These are phyloP conservation scores for Drosophila longiperda DNA, from an alignment of 2,888 invertebrate genomes.

Conservation along the genomic window DNA sequence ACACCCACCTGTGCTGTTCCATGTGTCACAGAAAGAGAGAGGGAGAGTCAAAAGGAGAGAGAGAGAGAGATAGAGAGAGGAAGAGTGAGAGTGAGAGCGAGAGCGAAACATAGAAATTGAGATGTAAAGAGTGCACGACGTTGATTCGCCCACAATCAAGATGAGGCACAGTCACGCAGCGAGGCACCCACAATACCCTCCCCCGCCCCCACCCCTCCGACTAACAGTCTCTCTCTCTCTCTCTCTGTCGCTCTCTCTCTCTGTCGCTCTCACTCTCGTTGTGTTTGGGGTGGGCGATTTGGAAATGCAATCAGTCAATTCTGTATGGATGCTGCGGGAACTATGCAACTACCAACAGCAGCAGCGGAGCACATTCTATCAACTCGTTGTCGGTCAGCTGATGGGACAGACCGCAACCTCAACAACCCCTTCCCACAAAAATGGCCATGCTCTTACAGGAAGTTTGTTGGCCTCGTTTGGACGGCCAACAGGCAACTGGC, in stretches of 20 bases:
- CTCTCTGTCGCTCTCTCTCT: background rate
- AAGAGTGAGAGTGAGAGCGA: conserved; percentile 6
- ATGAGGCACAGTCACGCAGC: conserved; percentile 22
- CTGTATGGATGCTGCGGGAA: conserved; percentile 2
- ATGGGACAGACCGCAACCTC: conserved; percentile 43
- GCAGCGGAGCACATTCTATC: conserved; percentile 23
- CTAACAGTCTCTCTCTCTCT: background rate
- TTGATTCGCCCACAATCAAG: conserved; percentile 62
- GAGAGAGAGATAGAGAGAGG: background rate
- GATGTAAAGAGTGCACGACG: conserved; percentile 34
- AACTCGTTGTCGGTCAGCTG: conserved; percentile 44
- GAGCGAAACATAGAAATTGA: conserved; percentile 10
- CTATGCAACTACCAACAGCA: conserved; percentile 5
- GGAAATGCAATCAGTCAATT: conserved; percentile 31
- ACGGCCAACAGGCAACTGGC: background rate
- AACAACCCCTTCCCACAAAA: conserved; percentile 2
- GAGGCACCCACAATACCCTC: background rate
- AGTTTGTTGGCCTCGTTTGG: conserved; percentile 39
- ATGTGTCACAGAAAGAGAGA: background rate
- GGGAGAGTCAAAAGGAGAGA: background rate
- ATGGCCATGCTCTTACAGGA: conserved; percentile 23
- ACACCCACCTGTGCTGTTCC: conserved; percentile 58
- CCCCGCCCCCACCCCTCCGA: background rate
- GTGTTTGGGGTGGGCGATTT: background rate
- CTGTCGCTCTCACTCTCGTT: conserved; percentile 5